A percentile compares a stretch with the other conserved stretches of the same genome.
phyloP scores from a whole-genome alignment of 2,888 invertebrate genomes.

The Nebria salina region DNA sequence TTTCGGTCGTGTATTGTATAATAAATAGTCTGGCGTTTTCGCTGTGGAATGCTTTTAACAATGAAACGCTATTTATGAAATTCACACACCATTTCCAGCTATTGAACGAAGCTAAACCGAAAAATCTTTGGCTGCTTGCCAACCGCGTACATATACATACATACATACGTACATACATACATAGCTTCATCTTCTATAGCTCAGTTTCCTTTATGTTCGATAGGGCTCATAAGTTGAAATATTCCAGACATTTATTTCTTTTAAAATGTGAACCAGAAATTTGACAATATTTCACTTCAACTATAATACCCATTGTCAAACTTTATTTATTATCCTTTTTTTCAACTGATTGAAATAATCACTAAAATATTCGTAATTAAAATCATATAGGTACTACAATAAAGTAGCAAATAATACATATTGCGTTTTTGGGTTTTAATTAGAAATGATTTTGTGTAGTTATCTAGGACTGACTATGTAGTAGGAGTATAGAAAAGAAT shows the following conservation, averaged over 20 bases:
- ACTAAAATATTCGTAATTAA: too few relatives aligned
- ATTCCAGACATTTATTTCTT: conserved; percentile 40
- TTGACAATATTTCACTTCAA: conserved; percentile 40
- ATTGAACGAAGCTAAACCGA: conserved; percentile 46
- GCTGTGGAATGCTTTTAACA: conserved; percentile 46
- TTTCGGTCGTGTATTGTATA: conserved; percentile 31
- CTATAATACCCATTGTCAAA: conserved; percentile 19
- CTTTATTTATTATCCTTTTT: background rate
- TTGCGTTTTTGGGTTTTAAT: too few relatives aligned
- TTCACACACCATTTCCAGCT: conserved; percentile 47
- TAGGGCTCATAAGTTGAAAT: conserved; percentile 46
- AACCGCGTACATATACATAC: background rate
- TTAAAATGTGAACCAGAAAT: conserved; percentile 37
- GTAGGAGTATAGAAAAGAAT: background rate
- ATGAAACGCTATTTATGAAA: conserved; percentile 47
- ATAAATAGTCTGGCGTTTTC: conserved; percentile 44
- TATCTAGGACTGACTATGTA: background rate
- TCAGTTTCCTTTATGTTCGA: conserved; percentile 44
- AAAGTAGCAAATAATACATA: too few relatives aligned
- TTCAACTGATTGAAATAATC: background rate
- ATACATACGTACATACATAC: conserved; percentile 2
- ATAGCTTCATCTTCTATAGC: conserved; percentile 9
- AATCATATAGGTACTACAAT: too few relatives aligned
- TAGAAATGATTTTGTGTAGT: too few relatives aligned
- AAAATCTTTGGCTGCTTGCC: conserved; percentile 40